Conservation (phyloP, 2,113 vertebrate genomes). For the Sinocyclocheilus grahami region DNA sequence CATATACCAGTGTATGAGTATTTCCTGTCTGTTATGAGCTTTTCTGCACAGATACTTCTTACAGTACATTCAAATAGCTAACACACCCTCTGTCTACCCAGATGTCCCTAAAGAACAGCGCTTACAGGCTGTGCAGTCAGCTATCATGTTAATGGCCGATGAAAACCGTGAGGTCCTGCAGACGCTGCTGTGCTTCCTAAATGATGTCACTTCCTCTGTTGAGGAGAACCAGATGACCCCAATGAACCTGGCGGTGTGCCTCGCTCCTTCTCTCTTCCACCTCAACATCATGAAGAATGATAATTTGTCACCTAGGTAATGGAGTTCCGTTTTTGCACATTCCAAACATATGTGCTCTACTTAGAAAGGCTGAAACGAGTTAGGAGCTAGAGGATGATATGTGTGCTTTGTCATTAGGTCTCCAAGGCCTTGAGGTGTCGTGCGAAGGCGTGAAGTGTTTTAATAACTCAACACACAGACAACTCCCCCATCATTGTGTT, state of each 20-base stretch:
- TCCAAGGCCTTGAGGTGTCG: neutral
- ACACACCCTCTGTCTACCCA: constrained; percentile 55
- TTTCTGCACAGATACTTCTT: neutral
- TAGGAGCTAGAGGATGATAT: neutral
- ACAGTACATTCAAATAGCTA: neutral
- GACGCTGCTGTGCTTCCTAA: constrained; percentile 89
- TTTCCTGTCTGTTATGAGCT: neutral
- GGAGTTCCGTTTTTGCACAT: neutral
- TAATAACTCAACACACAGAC: constrained; percentile 34
- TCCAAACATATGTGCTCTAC: neutral
- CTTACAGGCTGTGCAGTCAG: constrained; percentile 87
- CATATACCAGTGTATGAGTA: constrained; percentile 91
- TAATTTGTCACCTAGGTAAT: constrained; percentile 85
- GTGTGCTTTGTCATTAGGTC: constrained; percentile 37
- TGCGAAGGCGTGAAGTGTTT: constrained; percentile 33
- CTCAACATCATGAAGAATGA: constrained; percentile 94
- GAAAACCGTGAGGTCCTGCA: constrained; percentile 94
- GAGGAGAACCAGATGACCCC: constrained; percentile 98
- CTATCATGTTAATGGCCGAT: constrained; percentile 91
- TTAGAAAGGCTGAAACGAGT: neutral
- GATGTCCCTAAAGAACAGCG: constrained; percentile 93
- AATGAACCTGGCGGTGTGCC: constrained; percentile 94
- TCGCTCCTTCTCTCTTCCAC: constrained; percentile 96
- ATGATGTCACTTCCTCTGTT: constrained; percentile 83
- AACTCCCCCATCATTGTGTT: constrained; percentile 44